Evolutionary conservation across 2,888 invertebrate species (phyloP).

Genomic region (Parnassius smintheus): DNA sequence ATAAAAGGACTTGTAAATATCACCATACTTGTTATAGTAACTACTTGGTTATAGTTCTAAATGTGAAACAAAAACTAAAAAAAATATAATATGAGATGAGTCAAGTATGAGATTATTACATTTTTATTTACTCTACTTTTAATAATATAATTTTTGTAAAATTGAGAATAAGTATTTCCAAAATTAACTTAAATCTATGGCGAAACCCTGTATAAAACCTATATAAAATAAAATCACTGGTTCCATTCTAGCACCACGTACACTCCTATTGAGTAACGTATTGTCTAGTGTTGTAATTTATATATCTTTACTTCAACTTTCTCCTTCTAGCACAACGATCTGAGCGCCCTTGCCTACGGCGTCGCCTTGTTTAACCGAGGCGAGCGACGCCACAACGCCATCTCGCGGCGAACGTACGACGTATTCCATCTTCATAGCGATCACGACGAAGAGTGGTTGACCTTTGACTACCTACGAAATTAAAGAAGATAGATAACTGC

Average conservation of each 20-base stretch:
- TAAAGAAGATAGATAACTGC: neutral
- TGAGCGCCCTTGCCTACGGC: slow-evolving; percentile 89
- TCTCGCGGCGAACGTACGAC: slow-evolving; percentile 91
- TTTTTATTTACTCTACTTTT: too few relatives aligned
- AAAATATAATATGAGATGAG: too few relatives aligned
- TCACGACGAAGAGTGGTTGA: slow-evolving; percentile 95
- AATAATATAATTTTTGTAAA: too few relatives aligned
- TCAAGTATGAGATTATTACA: too few relatives aligned
- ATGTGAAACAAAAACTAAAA: too few relatives aligned
- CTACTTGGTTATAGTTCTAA: too few relatives aligned
- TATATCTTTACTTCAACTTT: neutral
- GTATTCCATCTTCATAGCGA: slow-evolving; percentile 99
- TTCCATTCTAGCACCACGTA: neutral
- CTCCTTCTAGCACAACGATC: slow-evolving; percentile 77
- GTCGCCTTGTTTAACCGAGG: slow-evolving; percentile 87
- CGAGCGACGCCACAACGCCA: slow-evolving; percentile 87
- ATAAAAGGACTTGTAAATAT: too few relatives aligned
- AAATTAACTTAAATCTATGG: too few relatives aligned
- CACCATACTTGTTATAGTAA: too few relatives aligned
- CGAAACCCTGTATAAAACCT: too few relatives aligned
- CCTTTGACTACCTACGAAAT: slow-evolving; percentile 86
- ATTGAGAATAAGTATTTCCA: too few relatives aligned
- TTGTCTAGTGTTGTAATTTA: too few relatives aligned
- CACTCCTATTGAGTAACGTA: neutral
- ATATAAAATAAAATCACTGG: neutral